Conservation (phyloP, 1,140 invertebrate genomes). For the Spodoptera litura region DNA sequence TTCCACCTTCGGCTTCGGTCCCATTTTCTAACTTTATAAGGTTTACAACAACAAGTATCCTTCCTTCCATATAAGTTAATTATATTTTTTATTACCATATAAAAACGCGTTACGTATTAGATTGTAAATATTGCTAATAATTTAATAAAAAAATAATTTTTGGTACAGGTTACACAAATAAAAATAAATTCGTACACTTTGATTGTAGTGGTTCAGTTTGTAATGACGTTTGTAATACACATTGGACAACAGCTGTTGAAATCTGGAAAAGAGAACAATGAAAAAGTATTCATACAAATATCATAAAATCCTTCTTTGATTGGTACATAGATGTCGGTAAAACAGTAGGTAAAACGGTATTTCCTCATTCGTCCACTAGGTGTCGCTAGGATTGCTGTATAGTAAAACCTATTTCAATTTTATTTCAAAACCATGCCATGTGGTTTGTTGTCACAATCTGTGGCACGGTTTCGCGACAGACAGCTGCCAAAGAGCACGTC, state of each 20-base stretch:
- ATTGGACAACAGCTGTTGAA: background rate
- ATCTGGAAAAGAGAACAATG: background rate
- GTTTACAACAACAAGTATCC: background rate
- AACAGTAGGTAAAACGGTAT: background rate
- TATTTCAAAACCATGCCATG: conserved; percentile 33
- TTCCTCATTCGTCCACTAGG: background rate
- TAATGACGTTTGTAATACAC: background rate
- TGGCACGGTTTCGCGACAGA: conserved; percentile 56
- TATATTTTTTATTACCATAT: too few species aligned
- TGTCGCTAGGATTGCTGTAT: background rate
- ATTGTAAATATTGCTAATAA: too few species aligned
- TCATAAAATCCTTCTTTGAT: background rate
- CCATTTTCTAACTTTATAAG: conserved; percentile 58
- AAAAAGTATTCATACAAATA: conserved; percentile 2
- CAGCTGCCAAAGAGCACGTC: conserved; percentile 57
- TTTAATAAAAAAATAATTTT: too few species aligned
- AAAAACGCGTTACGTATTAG: too few species aligned
- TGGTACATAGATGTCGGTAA: conserved; percentile 14
- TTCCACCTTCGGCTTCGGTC: conserved; percentile 71
- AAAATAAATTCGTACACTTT: too few species aligned
- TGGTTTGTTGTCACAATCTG: conserved; percentile 42
- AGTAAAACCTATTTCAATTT: conserved; percentile 3
- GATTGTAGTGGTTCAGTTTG: too few species aligned
- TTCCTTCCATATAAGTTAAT: too few species aligned
- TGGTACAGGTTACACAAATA: too few species aligned